Percentiles rank a stretch among this genome's conserved stretches.
Evolutionary conservation across 2,888 invertebrate species (phyloP).

Genomic region (Polydesmus complanatus): DNA sequence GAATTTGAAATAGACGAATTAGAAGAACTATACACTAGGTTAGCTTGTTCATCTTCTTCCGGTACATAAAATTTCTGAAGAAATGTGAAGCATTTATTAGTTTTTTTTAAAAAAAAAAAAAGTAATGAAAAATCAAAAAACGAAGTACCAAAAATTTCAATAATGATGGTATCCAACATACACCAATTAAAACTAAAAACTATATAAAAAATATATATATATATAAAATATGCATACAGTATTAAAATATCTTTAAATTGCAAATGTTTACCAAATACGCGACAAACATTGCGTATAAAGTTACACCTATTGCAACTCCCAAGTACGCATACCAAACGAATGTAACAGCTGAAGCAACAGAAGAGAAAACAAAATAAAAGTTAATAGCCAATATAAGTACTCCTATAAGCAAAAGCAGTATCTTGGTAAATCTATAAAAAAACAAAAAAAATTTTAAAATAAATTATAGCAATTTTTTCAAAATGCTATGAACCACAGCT

Average conservation of each 20-base stretch:
- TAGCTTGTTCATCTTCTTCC: too few relatives aligned
- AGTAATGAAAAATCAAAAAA: too few relatives aligned
- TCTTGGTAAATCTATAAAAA: constrained; percentile 28
- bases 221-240: neutral
- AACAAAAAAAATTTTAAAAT: neutral
- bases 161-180: neutral
- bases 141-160: neutral
- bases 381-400: constrained; percentile 35
- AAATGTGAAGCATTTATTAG: too few relatives aligned
- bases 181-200: neutral
- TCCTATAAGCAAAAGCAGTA: constrained; percentile 30
- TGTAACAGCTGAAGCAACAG: constrained; percentile 28
- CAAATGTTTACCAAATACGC: constrained; percentile 44
- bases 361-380: constrained; percentile 35
- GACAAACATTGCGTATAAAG: constrained; percentile 56
- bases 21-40: too few relatives aligned
- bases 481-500: too few relatives aligned
- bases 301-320: constrained; percentile 41
- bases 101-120: too few relatives aligned
- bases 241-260: neutral
- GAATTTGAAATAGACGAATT: too few relatives aligned
- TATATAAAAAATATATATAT: neutral
- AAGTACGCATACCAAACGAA: constrained; percentile 35
- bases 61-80: too few relatives aligned
- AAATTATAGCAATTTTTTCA: too few relatives aligned